Conservation (phyloP, 2,113 vertebrate species). For the Sprattus sprattus region DNA sequence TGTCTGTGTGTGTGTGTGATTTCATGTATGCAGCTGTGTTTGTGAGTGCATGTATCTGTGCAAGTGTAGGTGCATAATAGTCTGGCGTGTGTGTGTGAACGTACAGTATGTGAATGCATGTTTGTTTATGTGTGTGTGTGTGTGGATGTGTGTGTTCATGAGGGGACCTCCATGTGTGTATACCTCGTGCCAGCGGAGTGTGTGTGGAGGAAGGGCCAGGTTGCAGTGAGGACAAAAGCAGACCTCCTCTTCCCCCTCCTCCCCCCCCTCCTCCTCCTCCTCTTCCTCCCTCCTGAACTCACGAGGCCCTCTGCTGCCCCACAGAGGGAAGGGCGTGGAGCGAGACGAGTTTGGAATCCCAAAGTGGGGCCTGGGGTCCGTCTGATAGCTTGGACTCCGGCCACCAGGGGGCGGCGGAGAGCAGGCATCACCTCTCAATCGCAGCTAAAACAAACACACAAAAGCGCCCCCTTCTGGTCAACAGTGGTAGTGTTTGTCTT, state of each 20-base stretch:
- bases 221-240: conserved; percentile 73
- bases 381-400: conserved; percentile 66
- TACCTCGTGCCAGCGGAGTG: conserved; percentile 77
- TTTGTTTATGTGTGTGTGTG: conserved; percentile 7
- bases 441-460: conserved; percentile 32
- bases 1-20: background rate
- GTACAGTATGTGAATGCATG: background rate
- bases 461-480: conserved; percentile 33
- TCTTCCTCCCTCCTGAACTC: conserved; percentile 51
- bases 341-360: conserved; percentile 72
- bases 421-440: conserved; percentile 50
- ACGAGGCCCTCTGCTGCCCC: conserved; percentile 68
- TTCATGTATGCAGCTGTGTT: background rate
- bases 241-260: conserved; percentile 52
- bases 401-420: conserved; percentile 54
- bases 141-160: conserved; percentile 25
- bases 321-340: conserved; percentile 68
- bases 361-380: conserved; percentile 75
- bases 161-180: conserved; percentile 29
- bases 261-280: conserved; percentile 51
- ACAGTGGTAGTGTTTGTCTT: background rate
- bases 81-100: background rate
- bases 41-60: background rate
- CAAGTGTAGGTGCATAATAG: background rate
- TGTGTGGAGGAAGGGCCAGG: conserved; percentile 65